Conservation (phyloP, 1,140 invertebrate species). For the Zaprionus vittiger region DNA sequence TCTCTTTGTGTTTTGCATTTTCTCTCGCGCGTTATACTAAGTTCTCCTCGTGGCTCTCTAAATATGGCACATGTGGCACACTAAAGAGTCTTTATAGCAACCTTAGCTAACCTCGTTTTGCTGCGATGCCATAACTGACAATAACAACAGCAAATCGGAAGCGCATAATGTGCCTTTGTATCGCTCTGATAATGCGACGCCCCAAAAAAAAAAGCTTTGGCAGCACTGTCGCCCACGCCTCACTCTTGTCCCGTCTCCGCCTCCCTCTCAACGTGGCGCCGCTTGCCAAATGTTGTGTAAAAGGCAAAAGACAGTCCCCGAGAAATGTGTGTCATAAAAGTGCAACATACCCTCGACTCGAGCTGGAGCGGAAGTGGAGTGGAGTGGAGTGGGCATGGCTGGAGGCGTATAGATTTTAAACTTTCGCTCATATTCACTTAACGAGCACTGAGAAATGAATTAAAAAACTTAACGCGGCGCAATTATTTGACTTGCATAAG, state of each 20-base stretch:
- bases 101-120: constrained; percentile 41
- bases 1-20: not conserved
- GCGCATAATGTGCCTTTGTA: constrained; percentile 80
- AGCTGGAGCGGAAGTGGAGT: constrained; percentile 37
- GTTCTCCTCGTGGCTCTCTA: not conserved
- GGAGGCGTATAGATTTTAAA: constrained; percentile 15
- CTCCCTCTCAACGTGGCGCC: constrained; percentile 40
- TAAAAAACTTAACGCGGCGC: constrained; percentile 72
- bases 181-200: constrained; percentile 74
- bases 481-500: constrained; percentile 75
- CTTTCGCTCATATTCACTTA: constrained; percentile 53
- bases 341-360: constrained; percentile 49
- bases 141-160: constrained; percentile 66
- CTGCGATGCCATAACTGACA: constrained; percentile 43
- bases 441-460: constrained; percentile 56
- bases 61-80: constrained; percentile 18
- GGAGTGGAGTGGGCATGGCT: constrained; percentile 5
- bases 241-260: constrained; percentile 1
- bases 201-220: constrained; percentile 54
- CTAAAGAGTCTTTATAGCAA: constrained; percentile 5
- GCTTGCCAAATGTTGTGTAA: constrained; percentile 81
- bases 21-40: not conserved
- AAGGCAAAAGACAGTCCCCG: constrained; percentile 47
- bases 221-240: constrained; percentile 34
- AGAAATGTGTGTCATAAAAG: constrained; percentile 76